Evolutionary conservation across 2,113 vertebrate species (phyloP).

Genomic region (Bostrychus sinensis): DNA sequence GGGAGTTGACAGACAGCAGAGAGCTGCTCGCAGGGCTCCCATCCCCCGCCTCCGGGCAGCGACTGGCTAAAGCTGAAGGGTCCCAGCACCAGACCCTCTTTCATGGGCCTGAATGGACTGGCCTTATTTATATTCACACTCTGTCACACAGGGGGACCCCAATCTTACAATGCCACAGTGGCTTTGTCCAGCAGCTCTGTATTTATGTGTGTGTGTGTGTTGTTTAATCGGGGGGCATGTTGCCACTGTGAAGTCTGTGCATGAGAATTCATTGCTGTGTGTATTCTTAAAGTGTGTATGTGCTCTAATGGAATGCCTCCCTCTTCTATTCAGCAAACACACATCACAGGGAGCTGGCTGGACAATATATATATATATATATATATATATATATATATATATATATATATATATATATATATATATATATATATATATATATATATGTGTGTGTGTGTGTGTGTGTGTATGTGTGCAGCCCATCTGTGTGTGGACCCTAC

Average conservation of each 20-base stretch:
- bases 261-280: slow-evolving; percentile 68
- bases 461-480: slow-evolving; percentile 17
- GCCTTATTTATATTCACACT: slow-evolving; percentile 84
- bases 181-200: slow-evolving; percentile 78
- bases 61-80: slow-evolving; percentile 68
- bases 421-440: slow-evolving; percentile 22
- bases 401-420: slow-evolving; percentile 19
- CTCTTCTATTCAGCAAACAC: slow-evolving; percentile 61
- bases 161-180: slow-evolving; percentile 79
- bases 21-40: slow-evolving; percentile 52
- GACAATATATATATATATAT: slow-evolving; percentile 27
- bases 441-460: slow-evolving; percentile 28
- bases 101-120: slow-evolving; percentile 78
- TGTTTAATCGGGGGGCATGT: slow-evolving; percentile 67
- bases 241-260: slow-evolving; percentile 63
- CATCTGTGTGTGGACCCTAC: slow-evolving; percentile 42
- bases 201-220: slow-evolving; percentile 66
- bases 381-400: slow-evolving; percentile 10
- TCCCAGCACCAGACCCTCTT: slow-evolving; percentile 78
- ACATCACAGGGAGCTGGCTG: slow-evolving; percentile 68
- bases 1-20: slow-evolving; percentile 53
- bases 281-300: slow-evolving; percentile 56
- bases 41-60: slow-evolving; percentile 53
- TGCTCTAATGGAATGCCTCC: slow-evolving; percentile 71
- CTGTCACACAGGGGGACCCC: slow-evolving; percentile 78